Conservation (phyloP, 2,113 vertebrate species). For the Phalacrocorax pelagicus region DNA sequence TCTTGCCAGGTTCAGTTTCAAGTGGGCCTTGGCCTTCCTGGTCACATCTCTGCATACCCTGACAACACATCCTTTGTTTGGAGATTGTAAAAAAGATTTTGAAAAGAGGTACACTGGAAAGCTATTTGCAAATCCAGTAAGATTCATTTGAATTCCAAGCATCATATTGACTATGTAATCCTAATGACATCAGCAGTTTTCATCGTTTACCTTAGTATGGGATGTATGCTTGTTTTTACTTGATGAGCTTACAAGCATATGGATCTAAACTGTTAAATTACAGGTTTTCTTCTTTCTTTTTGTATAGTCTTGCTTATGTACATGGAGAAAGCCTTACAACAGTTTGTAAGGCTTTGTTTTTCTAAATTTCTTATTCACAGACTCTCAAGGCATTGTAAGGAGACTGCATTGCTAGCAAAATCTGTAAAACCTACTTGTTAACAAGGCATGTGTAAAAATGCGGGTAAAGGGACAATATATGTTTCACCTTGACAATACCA, state of each 20-base stretch:
- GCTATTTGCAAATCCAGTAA: background rate
- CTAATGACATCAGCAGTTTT: background rate
- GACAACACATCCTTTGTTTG: background rate
- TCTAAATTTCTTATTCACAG: background rate
- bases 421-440: background rate
- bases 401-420: background rate
- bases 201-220: background rate
- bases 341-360: background rate
- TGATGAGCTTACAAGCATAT: background rate
- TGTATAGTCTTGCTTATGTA: background rate
- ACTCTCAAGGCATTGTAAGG: background rate
- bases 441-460: background rate
- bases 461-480: background rate
- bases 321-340: background rate
- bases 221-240: background rate
- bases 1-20: no score
- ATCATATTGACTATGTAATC: background rate
- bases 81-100: background rate
- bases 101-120: background rate
- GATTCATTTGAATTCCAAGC: background rate
- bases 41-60: no score
- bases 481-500: background rate
- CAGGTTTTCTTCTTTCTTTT: background rate
- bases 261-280: background rate
- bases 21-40: no score